These are phyloP conservation scores for Phenacoccus solenopsis DNA, from an alignment of 1,140 invertebrate genomes.

Conservation along the genomic window DNA sequence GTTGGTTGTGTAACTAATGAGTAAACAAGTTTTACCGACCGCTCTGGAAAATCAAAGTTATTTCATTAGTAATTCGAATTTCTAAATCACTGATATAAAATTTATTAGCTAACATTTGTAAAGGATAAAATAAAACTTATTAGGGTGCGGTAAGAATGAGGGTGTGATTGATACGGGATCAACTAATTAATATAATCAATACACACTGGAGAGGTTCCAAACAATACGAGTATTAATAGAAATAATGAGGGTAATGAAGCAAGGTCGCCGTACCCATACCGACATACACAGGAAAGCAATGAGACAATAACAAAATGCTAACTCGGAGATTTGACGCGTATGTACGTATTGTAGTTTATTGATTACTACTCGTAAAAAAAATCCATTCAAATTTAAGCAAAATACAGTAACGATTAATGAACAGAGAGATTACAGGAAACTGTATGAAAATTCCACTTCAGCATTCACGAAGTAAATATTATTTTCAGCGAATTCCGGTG, in stretches of 20 bases:
- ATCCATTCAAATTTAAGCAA: no score
- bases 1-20: conserved; percentile 95
- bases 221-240: not conserved
- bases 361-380: no score
- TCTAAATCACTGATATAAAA: not conserved
- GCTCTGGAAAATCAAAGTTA: conserved; percentile 49
- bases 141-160: not conserved
- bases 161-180: not conserved
- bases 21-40: conserved; percentile 92
- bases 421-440: no score
- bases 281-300: no score
- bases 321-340: no score
- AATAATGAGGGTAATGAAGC: not conserved
- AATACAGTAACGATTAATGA: no score
- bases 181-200: not conserved
- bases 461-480: no score
- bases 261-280: not conserved
- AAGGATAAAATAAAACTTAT: not conserved
- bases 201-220: not conserved
- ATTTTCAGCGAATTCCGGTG: no score
- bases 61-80: not conserved
- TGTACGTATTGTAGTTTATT: no score
- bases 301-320: no score
- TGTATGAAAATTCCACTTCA: no score
- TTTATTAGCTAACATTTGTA: not conserved